Evolutionary conservation across 1,140 invertebrate genomes (phyloP), one percentile per base, ranked within the genome.

Genomic region (Drosophila lacteicornis): DNA sequence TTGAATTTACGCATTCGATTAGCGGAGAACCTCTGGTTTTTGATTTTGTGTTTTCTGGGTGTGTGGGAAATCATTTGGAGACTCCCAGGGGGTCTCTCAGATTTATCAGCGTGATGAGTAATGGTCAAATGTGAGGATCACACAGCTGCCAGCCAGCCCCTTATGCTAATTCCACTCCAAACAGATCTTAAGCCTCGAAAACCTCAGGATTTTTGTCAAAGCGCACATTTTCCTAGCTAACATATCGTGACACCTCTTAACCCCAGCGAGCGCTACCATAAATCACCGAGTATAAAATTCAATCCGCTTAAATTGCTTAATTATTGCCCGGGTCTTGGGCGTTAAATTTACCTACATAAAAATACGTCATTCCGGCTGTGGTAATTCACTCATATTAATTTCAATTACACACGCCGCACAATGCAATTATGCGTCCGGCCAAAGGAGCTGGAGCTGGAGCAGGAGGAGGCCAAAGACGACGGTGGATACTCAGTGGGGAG

Each of bases 271-370:
- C 62, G 46, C 55, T 87, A 80, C 79, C 81, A 84, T 90, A 90
- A 90, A 90, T 90, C 85, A 77, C 33, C 53, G 22, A 67, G 55
- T 59, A 77, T 77, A 90, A 82, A 76, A 77, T 70, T 70, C 81
- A 91, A 91, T 82, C 87, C 87, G 87, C 87, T 91, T 91, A 91
- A 91, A 91, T 91, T 91, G 87, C 87, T 91, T 91, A 91, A 91
- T 91, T 91, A 90, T 79, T 73, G 77, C n/a, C 74, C 69, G 50
- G 80, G 73, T 75, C 84, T 73, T 82, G 84, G 77, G 80, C 84
- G 75, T 83, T 82, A 68, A 83, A 76, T 80, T 80, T 78, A 66
- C 78, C 73, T 62, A 81, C 80, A 86, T 82, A 75, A 86, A 66
- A 86, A 74, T 86, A 86, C 85, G 83, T 86, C 83, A 86, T 86